Conservation (phyloP, 2,888 invertebrate species). For the Eilema sororculum region DNA sequence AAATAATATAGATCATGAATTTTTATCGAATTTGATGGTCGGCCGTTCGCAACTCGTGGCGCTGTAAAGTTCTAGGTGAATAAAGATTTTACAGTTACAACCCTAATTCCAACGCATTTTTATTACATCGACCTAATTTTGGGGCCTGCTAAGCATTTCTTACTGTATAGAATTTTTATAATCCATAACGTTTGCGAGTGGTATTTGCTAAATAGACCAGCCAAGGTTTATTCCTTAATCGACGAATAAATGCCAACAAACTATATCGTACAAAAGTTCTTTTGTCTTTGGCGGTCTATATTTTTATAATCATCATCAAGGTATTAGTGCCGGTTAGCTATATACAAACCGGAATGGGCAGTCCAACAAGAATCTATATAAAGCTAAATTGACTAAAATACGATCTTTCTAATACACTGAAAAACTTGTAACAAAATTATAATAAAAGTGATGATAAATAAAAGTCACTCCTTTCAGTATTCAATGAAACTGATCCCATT, state of each 20-base stretch:
- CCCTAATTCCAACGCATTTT: constrained; percentile 61
- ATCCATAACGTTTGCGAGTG: constrained; percentile 8
- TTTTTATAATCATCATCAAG: too few species aligned
- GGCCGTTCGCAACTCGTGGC: constrained; percentile 14
- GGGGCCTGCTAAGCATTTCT: constrained; percentile 62
- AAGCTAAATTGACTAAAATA: too few species aligned
- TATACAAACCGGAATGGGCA: too few species aligned
- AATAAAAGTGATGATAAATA: neutral
- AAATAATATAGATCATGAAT: constrained; percentile 17
- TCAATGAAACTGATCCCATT: neutral
- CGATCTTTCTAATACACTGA: too few species aligned
- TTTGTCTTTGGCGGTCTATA: neutral
- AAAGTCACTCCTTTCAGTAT: neutral
- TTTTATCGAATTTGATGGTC: constrained; percentile 10
- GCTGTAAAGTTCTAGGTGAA: constrained; percentile 19
- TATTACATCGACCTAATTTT: constrained; percentile 68
- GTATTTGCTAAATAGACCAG: neutral
- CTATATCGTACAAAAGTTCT: neutral
- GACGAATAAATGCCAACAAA: constrained; percentile 5
- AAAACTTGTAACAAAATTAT: neutral
- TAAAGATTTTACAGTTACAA: constrained; percentile 40
- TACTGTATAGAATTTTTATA: constrained; percentile 52
- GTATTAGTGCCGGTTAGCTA: too few species aligned
- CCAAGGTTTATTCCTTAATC: neutral
- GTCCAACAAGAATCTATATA: too few species aligned